A percentile compares a stretch with the other conserved stretches of the same genome.
These are phyloP conservation scores for Parascotia fuliginaria DNA, from an alignment of 2,888 invertebrate species.

Conservation along the genomic window DNA sequence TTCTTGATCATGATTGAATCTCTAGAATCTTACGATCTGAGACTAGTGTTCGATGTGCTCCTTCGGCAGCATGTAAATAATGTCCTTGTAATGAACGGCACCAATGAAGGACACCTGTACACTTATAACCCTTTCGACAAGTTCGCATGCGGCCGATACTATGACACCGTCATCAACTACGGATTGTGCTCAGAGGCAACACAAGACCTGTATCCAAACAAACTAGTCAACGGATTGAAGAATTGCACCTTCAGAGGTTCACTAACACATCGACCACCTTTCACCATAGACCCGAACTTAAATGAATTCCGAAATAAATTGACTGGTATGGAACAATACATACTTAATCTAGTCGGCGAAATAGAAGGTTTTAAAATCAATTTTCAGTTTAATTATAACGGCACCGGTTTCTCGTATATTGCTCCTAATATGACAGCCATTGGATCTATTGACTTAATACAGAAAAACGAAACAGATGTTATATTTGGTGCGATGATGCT, in stretches of 20 bases:
- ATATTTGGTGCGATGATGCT: conserved; percentile 42
- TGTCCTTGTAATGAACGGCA: conserved; percentile 53
- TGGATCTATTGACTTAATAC: conserved; percentile 36
- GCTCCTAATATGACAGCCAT: conserved; percentile 25
- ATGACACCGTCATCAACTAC: conserved; percentile 47
- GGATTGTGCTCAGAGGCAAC: conserved; percentile 53
- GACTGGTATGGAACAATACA: conserved; percentile 13
- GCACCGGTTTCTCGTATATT: not conserved
- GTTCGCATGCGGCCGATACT: conserved; percentile 64
- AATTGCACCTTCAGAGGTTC: conserved; percentile 57
- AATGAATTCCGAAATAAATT: conserved; percentile 1
- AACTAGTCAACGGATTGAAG: conserved; percentile 50
- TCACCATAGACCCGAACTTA: conserved; percentile 12
- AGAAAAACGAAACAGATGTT: conserved; percentile 41
- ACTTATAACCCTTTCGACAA: conserved; percentile 67
- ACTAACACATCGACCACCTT: conserved; percentile 57
- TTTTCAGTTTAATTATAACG: not conserved
- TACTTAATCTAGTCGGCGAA: conserved; percentile 5
- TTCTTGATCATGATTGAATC: conserved; percentile 52
- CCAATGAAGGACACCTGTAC: conserved; percentile 48
- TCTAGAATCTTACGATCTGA: conserved; percentile 33
- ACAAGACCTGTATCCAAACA: conserved; percentile 48
- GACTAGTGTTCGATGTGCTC: conserved; percentile 52
- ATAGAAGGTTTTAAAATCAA: conserved; percentile 9
- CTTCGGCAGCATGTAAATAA: conserved; percentile 48